Evolutionary conservation across 2,113 vertebrate species (phyloP), one percentile per base, ranked within the genome.

Genomic region (Brachypodius melanocephalos): DNA sequence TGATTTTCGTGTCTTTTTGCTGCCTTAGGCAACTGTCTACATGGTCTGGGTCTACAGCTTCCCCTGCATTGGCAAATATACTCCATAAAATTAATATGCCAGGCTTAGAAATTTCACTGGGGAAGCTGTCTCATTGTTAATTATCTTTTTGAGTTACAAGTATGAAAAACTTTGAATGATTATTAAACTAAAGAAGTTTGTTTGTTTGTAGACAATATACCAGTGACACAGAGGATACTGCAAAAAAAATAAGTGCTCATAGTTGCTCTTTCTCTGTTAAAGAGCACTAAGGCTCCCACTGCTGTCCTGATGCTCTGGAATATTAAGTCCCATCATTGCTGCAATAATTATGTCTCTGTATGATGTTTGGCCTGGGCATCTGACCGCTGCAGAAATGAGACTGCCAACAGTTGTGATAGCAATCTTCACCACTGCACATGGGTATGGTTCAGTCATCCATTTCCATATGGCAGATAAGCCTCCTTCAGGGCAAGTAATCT

Each of bases 401-500:
- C 34, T 84, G 58, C 72, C 42, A 73, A 48, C 40, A 68, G 61
- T 79, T 46, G 66, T 2, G 2, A 83, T 8, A 78, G 78, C 25
- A 12, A 31, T 83, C 80, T 95, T 94, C 72, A 92, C 92, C 79
- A 69, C 75, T 65, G 79, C 20, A 17, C 36, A 32, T 96, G 96
- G 77, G 72, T 61, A 46, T 66, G 79, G 63, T 95, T 96, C 92
- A 94, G 52, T 59, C 22, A 32, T 36, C 36, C 59, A 80, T 94
- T 96, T 94, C 90, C 17, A 59, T 62, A 92, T 76, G 82, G 93
- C 92, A 97, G 77, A 49, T 31, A 89, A 63, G 38, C 59, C 68
- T 97, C 91, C 55, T 73, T 55, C 22, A 52, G 42, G 52, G 80
- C 21, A 84, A 96, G 31, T 24, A 91, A 84, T 65, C 42, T 92